Conservation (phyloP, 2,113 vertebrate genomes). For the Glaucidium brasilianum region DNA sequence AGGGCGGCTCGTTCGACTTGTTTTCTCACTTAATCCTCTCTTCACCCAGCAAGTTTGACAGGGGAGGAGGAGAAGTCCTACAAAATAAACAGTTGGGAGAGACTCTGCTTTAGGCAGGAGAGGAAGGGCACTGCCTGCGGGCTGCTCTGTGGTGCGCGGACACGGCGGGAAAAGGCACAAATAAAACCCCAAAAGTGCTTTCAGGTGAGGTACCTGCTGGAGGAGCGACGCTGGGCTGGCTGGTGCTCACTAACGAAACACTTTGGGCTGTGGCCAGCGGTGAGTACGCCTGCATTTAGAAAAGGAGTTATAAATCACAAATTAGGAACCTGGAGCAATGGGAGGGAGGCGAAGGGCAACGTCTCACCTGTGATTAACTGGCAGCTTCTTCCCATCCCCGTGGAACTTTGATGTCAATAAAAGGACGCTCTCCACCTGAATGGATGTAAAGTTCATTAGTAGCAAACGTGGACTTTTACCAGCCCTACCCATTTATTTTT, state of each 20-base stretch:
- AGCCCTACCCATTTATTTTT: neutral
- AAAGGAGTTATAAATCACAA: neutral
- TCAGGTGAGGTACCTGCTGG: neutral
- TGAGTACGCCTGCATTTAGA: no score
- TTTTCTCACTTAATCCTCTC: neutral
- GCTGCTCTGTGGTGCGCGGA: fast-evolving
- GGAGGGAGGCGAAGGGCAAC: neutral
- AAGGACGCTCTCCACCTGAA: neutral
- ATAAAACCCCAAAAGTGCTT: neutral
- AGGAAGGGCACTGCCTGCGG: neutral
- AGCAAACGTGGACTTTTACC: neutral
- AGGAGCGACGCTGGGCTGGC: neutral
- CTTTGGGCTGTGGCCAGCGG: fast-evolving
- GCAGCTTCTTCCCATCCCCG: neutral
- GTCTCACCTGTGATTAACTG: no score
- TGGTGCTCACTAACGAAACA: fast-evolving
- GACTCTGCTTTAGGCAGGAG: neutral
- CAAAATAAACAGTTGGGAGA: neutral
- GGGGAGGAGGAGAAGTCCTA: neutral
- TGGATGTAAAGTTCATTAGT: neutral
- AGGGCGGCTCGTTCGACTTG: neutral
- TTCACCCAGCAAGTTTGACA: neutral
- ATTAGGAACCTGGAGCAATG: neutral
- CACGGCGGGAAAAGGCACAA: neutral
- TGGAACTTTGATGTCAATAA: neutral